Evolutionary conservation across 1,140 invertebrate species (phyloP).

Genomic region (Papilio glaucus): DNA sequence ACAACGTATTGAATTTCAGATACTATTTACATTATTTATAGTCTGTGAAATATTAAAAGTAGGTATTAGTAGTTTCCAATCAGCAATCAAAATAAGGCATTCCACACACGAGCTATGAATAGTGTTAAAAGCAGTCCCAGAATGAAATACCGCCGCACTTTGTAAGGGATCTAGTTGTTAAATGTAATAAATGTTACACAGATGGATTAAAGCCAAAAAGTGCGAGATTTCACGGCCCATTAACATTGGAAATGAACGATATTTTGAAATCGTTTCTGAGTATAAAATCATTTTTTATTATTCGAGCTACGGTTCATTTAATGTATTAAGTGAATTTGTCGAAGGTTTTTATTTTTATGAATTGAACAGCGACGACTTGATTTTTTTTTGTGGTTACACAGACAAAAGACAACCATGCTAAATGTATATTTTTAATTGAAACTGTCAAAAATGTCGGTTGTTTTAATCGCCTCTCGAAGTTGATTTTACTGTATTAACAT

Average conservation of each 20-base stretch:
- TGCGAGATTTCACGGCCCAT: constrained; percentile 39
- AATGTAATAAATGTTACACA: constrained; percentile 42
- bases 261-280: constrained; percentile 74
- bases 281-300: constrained; percentile 80
- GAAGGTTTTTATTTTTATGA: constrained; percentile 69
- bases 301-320: constrained; percentile 77
- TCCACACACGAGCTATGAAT: constrained; percentile 7
- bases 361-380: not conserved
- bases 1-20: too few relatives aligned
- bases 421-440: too few relatives aligned
- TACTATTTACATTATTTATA: too few relatives aligned
- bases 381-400: not conserved
- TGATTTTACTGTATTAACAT: too few relatives aligned
- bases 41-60: too few relatives aligned
- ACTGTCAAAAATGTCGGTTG: too few relatives aligned
- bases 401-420: not conserved
- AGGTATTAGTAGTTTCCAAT: too few relatives aligned
- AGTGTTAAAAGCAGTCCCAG: not conserved
- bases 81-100: not conserved
- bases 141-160: not conserved
- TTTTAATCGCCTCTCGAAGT: too few relatives aligned
- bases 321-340: constrained; percentile 80
- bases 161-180: constrained; percentile 6
- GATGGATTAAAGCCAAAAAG: constrained; percentile 61
- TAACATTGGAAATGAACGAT: constrained; percentile 27